Base-by-base conservation (phyloP, 2,888 invertebrate genomes). In the Cerceris ruficornis region DNA sequence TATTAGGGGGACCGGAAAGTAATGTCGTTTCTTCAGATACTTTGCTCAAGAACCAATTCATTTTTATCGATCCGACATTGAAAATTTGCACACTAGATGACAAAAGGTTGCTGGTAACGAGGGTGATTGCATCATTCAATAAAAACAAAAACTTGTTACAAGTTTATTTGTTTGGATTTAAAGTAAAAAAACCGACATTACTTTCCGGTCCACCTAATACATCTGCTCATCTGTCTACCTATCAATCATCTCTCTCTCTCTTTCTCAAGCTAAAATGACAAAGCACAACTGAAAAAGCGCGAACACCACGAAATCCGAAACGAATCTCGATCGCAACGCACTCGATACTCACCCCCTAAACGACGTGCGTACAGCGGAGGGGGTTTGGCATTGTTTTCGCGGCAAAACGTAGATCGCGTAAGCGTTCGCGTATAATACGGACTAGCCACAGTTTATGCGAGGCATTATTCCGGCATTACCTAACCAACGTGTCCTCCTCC, bases 391-490 rank as follows among this genome's bases (percentile, higher is more conserved):
- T 86, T 84, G 85, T 83, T 86, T 85, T 75, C 81, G 67, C 65
- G 57, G 43, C 60, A n/a, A 60, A 68, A 65, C 69, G 50, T 15
- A 49, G 65, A 59, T 15, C 60, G 54, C 55, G 74, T 74, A 78
- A 65, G 75, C 74, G 72, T 79, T 66, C 74, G 76, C 66, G 50
- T 68, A 66, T 77, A 55, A 72, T 52, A 61, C 62, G 69, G 87
- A 87, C 87, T 87, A 80, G 88, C 90, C 90, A 69, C 90, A 91
- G 88, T 91, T 92, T 92, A 92, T 90, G 91, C 82, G 84, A 82
- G 85, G 88, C 91, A 92, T 92, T 91, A 92, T 91, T 87, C 91
- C 85, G 84, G 88, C 92, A 91, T 92, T 92, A 92, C 91, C 90
- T 88, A 82, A 76, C 82, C 66, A 74, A 80, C 17, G 57, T 62